Evolutionary conservation across 2,113 vertebrate species (phyloP), one percentile per base, ranked within the genome.

Genomic region (Sorex araneus): DNA sequence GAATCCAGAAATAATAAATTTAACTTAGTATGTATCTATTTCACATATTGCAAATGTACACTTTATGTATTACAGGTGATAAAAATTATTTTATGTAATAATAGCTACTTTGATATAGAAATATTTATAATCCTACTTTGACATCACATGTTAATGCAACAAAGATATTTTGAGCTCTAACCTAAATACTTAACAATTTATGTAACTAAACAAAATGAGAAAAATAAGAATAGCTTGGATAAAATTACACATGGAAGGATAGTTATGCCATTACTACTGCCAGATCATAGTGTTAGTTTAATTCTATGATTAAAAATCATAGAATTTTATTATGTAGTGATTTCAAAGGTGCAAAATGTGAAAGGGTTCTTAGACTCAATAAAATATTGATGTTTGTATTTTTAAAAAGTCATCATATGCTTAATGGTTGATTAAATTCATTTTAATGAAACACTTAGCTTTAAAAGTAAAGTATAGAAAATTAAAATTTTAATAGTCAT

Each of bases 11-110:
- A 63, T 23, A 40, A 19, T 30, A 1, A 10, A 45, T 75, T 88
- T 60, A 43, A 54, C 93, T 85, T 85, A 77, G 30, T 12, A 54
- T 15, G 76, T 90, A 92, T 2, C 36, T 50, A 75, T 43, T 85
- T 13, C 34, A 77, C 27, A 18, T 74, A 69, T 64, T 69, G 16
- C 50, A 78, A 78, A 15, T 34, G 18, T 23, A 60, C 16, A 21
- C 54, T 93, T 67, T 80, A 64, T 71, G n/a, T 25, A 76, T 27
- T 40, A 82, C 12, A 27, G 30, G 9, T 88, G 23, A 78, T 40
- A 91, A 94, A 70, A 76, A 45, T 11, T 85, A 2, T 63, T 0
- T 23, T 64, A 40, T 25, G 2, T 63, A 45, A 30, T 3, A 71
- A 63, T 66, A 84, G 16, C 63, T 86, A 19, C 36, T 47, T 63